phyloP scores from a whole-genome alignment of 2,888 invertebrate genomes.

The Incurvaria masculella region DNA sequence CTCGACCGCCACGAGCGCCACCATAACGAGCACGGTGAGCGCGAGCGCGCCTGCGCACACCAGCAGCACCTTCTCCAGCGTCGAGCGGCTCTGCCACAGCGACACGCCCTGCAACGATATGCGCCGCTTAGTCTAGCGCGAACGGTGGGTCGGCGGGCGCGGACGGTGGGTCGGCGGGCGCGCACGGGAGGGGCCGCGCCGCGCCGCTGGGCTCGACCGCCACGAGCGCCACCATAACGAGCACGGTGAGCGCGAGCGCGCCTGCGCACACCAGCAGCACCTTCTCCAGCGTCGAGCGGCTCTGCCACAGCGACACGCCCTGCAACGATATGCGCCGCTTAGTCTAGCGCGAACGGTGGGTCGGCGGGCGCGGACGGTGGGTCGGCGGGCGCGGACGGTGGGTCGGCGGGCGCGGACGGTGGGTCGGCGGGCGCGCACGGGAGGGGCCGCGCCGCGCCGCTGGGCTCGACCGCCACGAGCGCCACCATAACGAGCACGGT shows the following conservation, averaged over 20 bases:
- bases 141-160: no score
- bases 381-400: no score
- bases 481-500: conserved; percentile 56
- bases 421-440: no score
- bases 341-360: no score
- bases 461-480: conserved; percentile 50
- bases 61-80: conserved; percentile 67
- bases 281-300: conserved; percentile 68
- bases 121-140: no score
- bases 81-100: conserved; percentile 71
- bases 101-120: conserved; percentile 63
- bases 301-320: conserved; percentile 76
- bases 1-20: conserved; percentile 50
- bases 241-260: conserved; percentile 55
- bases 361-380: no score
- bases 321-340: conserved; percentile 44
- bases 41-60: conserved; percentile 54
- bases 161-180: no score
- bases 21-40: conserved; percentile 58
- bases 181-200: conserved; percentile 31
- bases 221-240: conserved; percentile 57
- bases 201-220: conserved; percentile 41
- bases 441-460: conserved; percentile 35
- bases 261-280: conserved; percentile 59
- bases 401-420: no score